These are phyloP conservation scores for Euphydryas editha DNA, from an alignment of 2,888 invertebrate species.

Conservation along the genomic window DNA sequence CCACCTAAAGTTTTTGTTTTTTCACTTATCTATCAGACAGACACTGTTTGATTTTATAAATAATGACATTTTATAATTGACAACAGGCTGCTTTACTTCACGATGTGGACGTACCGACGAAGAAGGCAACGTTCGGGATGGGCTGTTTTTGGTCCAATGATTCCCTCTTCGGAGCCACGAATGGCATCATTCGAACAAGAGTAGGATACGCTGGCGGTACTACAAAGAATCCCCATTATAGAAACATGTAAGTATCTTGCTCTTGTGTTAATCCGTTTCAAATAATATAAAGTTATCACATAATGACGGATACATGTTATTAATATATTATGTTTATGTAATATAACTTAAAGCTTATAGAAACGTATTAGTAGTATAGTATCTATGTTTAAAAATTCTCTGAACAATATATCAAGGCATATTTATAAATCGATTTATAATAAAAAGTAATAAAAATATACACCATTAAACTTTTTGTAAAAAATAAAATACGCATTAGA, in stretches of 20 bases:
- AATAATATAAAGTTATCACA: not conserved
- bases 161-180: conserved; percentile 89
- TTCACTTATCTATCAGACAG: no score
- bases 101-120: conserved; percentile 85
- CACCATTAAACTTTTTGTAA: no score
- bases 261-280: not conserved
- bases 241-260: conserved; percentile 88
- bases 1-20: no score
- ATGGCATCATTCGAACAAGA: conserved; percentile 91
- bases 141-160: conserved; percentile 97
- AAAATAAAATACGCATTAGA: no score
- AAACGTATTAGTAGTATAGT: no score
- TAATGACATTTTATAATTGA: conserved; percentile 18
- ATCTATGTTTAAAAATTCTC: no score
- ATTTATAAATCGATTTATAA: no score
- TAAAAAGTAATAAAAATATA: no score
- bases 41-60: no score
- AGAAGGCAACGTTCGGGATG: conserved; percentile 95
- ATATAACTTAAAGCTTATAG: no score
- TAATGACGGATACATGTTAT: not conserved
- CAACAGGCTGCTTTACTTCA: conserved; percentile 81
- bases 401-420: no score
- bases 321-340: no score
- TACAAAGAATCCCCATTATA: conserved; percentile 91
- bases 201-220: conserved; percentile 97